These are phyloP conservation scores for Leptopilina boulardi DNA, from an alignment of 1,140 invertebrate genomes.

Conservation along the genomic window DNA sequence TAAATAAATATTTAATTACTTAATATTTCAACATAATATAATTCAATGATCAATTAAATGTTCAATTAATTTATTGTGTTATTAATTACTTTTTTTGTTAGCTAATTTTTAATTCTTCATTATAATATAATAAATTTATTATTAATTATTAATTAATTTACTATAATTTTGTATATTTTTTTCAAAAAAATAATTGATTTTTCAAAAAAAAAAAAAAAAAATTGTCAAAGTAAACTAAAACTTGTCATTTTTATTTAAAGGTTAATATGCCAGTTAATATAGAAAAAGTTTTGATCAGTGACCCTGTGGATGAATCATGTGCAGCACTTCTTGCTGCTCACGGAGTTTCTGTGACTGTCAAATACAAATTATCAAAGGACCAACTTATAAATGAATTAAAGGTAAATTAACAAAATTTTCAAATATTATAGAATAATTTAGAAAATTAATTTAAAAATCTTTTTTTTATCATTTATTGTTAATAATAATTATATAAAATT, in stretches of 20 bases:
- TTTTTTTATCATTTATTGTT: too few relatives aligned
- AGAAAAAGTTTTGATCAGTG: constrained; percentile 89
- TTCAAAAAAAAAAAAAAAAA: background rate
- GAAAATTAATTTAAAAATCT: too few relatives aligned
- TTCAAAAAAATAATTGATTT: background rate
- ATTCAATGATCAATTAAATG: too few relatives aligned
- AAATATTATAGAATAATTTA: too few relatives aligned
- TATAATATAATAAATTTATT: background rate
- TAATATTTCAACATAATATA: too few relatives aligned
- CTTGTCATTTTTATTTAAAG: background rate
- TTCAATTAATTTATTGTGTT: too few relatives aligned
- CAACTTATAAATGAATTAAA: constrained; percentile 90
- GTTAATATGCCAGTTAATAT: constrained; percentile 73
- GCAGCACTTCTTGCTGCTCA: constrained; percentile 85
- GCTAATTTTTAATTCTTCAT: too few relatives aligned
- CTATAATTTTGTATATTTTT: too few relatives aligned
- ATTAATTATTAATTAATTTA: background rate
- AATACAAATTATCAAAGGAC: constrained; percentile 89
- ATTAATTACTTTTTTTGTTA: too few relatives aligned
- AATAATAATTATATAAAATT: too few relatives aligned
- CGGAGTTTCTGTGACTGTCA: constrained; percentile 88
- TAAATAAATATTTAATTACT: too few relatives aligned
- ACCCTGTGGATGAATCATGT: constrained; percentile 92
- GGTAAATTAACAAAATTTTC: constrained; percentile 74
- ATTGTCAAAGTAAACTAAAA: background rate